Conservation (phyloP, 2,888 invertebrate genomes). For the Andrena fulva region DNA sequence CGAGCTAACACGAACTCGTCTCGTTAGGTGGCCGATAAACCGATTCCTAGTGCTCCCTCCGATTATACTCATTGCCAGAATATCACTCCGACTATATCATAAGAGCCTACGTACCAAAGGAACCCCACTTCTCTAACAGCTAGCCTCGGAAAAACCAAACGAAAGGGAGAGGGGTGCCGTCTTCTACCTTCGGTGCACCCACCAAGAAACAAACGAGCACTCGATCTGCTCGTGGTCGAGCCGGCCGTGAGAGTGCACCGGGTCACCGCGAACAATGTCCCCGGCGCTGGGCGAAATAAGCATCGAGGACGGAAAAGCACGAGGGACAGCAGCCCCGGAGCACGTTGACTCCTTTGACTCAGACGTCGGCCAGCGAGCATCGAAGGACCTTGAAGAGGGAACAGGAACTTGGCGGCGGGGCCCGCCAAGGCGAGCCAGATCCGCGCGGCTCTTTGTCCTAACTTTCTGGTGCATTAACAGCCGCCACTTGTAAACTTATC, state of each 20-base stretch:
- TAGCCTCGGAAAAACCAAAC: neutral
- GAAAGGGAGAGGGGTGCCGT: neutral
- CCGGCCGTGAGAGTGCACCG: constrained; percentile 37
- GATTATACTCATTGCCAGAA: no score
- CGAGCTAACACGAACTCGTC: no score
- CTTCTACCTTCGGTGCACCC: neutral
- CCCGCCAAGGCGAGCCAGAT: constrained; percentile 76
- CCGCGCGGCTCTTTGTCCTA: constrained; percentile 59
- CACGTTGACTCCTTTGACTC: constrained; percentile 75
- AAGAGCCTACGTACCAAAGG: neutral
- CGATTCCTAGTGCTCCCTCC: no score
- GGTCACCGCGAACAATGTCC: constrained; percentile 42
- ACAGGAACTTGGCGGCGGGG: constrained; percentile 76
- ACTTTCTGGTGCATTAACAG: constrained; percentile 41
- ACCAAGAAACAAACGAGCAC: neutral
- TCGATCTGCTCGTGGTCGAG: constrained; percentile 8
- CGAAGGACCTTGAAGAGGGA: constrained; percentile 76
- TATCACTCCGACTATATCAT: no score
- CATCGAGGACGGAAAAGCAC: constrained; percentile 43
- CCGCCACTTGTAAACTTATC: constrained; percentile 11
- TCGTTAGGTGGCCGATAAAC: no score
- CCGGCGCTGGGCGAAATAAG: constrained; percentile 30
- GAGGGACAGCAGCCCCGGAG: constrained; percentile 46
- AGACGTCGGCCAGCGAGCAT: constrained; percentile 42
- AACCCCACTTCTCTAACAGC: neutral